Base-by-base conservation (phyloP, 2,888 invertebrate genomes). In the Sturmia bella region DNA sequence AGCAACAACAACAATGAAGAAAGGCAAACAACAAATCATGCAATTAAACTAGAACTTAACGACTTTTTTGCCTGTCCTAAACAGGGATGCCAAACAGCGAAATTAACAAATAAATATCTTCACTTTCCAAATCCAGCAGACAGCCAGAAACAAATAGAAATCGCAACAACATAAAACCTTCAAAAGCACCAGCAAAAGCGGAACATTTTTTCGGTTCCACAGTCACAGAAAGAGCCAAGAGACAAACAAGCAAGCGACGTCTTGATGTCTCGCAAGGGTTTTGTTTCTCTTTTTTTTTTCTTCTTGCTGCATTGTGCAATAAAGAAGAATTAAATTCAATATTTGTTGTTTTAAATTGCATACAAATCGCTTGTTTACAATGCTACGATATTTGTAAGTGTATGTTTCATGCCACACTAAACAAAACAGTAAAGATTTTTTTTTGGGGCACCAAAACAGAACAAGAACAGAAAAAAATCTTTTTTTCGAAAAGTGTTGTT, bases 1-100 rank as follows among this genome's bases (percentile, higher is more conserved):
- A 69, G 57, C 59, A 79, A 24, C 45, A 68, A 79, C 50, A 41
- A 84, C 85, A 86, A 43, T 21, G 37, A 32, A 12, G 13, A 86
- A 89, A 88, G 88, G 88, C 87, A 89, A 89, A 89, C 87, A 88
- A 88, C 87, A 88, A 88, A 87, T 89, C 87, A 87, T 88, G 87
- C 88, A 88, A 89, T 89, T 89, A 89, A 89, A 88, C 88, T 89
- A 88, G 88, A 88, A 88, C 86, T n/a, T 86, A 81, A 85, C 86
- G 88, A 87, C 88, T 87, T 85, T 87, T 84, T 68, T 84, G 85
- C 64, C 75, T 75, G 74, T 66, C 74, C 17, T 6, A 61, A 59
- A 45, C 70, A 66, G 75, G 41, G 76, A 79, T 72, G 79, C 76
- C 66, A 76, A 79, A 54, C 45, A 61, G 48, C 41, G 70, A 78